These are phyloP conservation scores for Fragum sueziense DNA, from an alignment of 2,888 invertebrate genomes.

Conservation along the genomic window DNA sequence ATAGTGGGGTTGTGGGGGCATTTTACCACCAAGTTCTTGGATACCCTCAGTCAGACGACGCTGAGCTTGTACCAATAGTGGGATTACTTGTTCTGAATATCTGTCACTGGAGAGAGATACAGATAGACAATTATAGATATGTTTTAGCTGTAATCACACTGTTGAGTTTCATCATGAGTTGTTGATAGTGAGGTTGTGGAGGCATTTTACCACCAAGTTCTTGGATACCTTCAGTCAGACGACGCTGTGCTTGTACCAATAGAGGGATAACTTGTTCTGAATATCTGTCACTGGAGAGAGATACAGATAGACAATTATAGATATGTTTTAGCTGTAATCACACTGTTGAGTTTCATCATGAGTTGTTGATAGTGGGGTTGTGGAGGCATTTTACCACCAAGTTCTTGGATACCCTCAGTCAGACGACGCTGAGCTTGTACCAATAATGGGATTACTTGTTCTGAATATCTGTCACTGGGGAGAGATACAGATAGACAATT, in stretches of 20 bases:
- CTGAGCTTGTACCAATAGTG: constrained; percentile 80
- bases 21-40: constrained; percentile 67
- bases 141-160: constrained; percentile 73
- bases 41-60: constrained; percentile 72
- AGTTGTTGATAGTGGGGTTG: constrained; percentile 77
- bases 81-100: constrained; percentile 80
- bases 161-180: constrained; percentile 69
- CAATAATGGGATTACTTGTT: constrained; percentile 79
- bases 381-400: constrained; percentile 72
- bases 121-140: constrained; percentile 61
- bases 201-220: constrained; percentile 70
- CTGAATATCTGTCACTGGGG: constrained; percentile 80
- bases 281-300: constrained; percentile 77
- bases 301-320: not conserved
- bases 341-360: constrained; percentile 67
- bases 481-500: not conserved
- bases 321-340: constrained; percentile 69
- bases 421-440: constrained; percentile 80
- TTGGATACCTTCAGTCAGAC: constrained; percentile 71
- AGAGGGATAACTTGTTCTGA: constrained; percentile 80
- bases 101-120: constrained; percentile 72
- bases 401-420: constrained; percentile 65
- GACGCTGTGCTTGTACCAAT: constrained; percentile 79
- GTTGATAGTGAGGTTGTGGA: constrained; percentile 77
- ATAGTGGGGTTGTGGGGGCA: constrained; percentile 78